Conservation (phyloP, 92 coral and sea anemone species). For the Epizoanthus illoricatus region DNA sequence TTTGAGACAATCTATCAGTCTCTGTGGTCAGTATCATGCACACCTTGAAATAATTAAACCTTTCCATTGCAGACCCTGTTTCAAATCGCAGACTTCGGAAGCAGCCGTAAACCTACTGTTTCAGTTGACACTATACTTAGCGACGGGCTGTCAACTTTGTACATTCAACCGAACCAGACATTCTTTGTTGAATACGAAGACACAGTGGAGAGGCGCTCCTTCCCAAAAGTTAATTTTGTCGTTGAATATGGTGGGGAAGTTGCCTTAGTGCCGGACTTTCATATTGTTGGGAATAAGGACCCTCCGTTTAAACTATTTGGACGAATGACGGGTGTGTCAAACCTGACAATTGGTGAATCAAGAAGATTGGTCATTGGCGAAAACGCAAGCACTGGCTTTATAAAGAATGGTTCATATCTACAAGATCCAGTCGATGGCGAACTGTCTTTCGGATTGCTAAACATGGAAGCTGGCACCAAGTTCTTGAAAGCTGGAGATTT, state of each 20-base stretch:
- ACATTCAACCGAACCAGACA: constrained; percentile 56
- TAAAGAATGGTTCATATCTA: constrained; percentile 41
- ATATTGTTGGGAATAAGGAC: constrained; percentile 49
- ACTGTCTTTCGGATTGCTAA: constrained; percentile 50
- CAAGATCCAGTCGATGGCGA: constrained; percentile 53
- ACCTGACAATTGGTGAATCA: constrained; percentile 54
- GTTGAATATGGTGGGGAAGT: constrained; percentile 61
- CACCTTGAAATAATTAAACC: not conserved
- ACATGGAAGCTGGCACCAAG: constrained; percentile 48
- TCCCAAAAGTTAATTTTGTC: constrained; percentile 54
- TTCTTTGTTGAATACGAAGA: constrained; percentile 67
- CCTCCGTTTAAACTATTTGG: constrained; percentile 59
- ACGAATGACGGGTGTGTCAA: constrained; percentile 60
- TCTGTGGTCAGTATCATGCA: too few relatives aligned
- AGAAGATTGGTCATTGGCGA: constrained; percentile 38
- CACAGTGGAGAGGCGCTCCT: constrained; percentile 57
- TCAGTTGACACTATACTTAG: constrained; percentile 52
- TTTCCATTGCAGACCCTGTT: constrained; percentile 38
- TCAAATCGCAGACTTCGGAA: constrained; percentile 42
- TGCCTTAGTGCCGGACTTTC: constrained; percentile 59
- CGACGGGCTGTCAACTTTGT: constrained; percentile 54
- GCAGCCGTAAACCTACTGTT: constrained; percentile 34
- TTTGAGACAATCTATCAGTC: not conserved
- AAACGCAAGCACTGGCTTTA: constrained; percentile 54
- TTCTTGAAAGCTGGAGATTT: constrained; percentile 41